These are phyloP conservation scores for Dione vanillae DNA, from an alignment of 2,888 invertebrate species.

Conservation along the genomic window DNA sequence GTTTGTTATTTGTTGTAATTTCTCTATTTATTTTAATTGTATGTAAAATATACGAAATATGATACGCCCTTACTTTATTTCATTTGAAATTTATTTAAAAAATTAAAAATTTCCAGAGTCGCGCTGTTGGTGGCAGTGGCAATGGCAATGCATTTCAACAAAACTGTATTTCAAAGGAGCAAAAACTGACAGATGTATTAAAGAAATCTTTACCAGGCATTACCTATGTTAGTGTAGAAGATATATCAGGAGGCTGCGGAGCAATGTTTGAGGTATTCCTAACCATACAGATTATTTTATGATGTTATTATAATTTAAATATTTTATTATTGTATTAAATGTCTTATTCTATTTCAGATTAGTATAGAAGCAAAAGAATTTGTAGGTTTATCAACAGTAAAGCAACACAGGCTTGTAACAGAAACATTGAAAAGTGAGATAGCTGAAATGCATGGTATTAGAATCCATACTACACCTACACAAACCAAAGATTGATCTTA, in stretches of 20 bases:
- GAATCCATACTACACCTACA: slow-evolving; percentile 88
- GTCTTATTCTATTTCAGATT: slow-evolving; percentile 60
- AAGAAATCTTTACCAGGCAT: slow-evolving; percentile 85
- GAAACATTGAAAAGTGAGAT: slow-evolving; percentile 90
- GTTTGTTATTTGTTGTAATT: neutral
- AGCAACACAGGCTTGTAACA: slow-evolving; percentile 90
- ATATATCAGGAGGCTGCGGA: slow-evolving; percentile 92
- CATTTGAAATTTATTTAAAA: neutral
- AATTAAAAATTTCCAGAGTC: slow-evolving; percentile 51
- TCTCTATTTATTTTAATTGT: neutral
- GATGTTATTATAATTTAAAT: neutral
- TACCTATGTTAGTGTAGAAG: slow-evolving; percentile 86
- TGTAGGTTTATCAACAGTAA: slow-evolving; percentile 87
- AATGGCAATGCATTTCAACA: slow-evolving; percentile 62
- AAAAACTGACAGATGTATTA: slow-evolving; percentile 65
- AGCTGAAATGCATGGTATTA: slow-evolving; percentile 92
- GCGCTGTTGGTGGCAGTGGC: slow-evolving; percentile 56
- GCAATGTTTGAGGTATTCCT: slow-evolving; percentile 89
- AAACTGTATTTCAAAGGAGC: slow-evolving; percentile 69
- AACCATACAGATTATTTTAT: neutral
- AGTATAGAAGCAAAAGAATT: slow-evolving; percentile 88
- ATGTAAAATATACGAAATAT: neutral
- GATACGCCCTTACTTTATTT: neutral
- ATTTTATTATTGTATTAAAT: neutral
- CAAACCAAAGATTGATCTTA: slow-evolving; percentile 42